A percentile compares a stretch with the other conserved stretches of the same genome.
phyloP scores from a whole-genome alignment of 2,888 invertebrate genomes.

The Deroplatys truncata region DNA sequence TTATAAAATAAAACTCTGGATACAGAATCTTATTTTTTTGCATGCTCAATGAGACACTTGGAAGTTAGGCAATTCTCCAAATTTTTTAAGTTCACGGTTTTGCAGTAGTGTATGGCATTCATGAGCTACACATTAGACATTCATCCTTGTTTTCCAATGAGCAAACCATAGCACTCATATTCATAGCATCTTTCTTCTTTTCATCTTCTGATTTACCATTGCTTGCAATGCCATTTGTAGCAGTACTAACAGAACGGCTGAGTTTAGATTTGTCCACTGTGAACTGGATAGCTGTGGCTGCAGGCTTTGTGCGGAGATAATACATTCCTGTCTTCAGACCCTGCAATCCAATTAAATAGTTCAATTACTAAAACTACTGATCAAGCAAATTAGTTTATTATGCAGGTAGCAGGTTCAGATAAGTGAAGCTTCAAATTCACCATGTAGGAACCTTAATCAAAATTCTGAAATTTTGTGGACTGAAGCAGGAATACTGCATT shows the following conservation, averaged over 20 bases:
- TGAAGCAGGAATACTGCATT: too few relatives aligned
- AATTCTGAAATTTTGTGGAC: too few relatives aligned
- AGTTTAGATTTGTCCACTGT: slow-evolving; percentile 87
- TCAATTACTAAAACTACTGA: background rate
- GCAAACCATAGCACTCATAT: slow-evolving; percentile 76
- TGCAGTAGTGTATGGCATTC: slow-evolving; percentile 35
- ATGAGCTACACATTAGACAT: slow-evolving; percentile 83
- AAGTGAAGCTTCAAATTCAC: too few relatives aligned
- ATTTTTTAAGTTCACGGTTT: background rate
- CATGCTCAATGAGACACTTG: too few relatives aligned
- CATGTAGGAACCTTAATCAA: too few relatives aligned
- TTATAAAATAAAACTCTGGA: too few relatives aligned
- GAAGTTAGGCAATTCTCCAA: background rate
- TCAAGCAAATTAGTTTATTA: background rate
- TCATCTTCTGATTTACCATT: slow-evolving; percentile 12
- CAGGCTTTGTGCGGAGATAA: slow-evolving; percentile 93
- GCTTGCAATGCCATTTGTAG: slow-evolving; percentile 24
- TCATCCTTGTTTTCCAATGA: slow-evolving; percentile 84
- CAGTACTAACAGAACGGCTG: slow-evolving; percentile 35
- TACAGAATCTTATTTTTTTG: too few relatives aligned
- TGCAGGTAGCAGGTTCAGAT: too few relatives aligned
- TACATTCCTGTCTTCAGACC: slow-evolving; percentile 99
- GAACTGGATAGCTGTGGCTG: slow-evolving; percentile 94
- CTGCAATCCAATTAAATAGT: slow-evolving; percentile 40
- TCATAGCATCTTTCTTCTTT: slow-evolving; percentile 35